phyloP scores from a whole-genome alignment of 2,113 vertebrate genomes.

The Nipponia nippon region DNA sequence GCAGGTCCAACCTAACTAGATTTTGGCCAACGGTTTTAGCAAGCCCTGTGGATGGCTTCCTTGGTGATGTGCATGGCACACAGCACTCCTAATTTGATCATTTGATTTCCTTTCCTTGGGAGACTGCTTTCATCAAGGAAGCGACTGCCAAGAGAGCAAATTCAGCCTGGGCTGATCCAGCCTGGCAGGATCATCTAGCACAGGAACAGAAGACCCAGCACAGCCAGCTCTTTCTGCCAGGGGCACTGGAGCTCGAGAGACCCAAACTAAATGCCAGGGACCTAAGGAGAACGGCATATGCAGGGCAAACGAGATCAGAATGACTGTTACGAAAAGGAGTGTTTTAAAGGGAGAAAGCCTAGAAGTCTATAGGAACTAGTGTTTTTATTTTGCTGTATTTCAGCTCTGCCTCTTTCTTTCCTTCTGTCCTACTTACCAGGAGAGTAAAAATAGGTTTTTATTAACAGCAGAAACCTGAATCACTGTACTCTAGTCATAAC shows the following conservation, averaged over 20 bases:
- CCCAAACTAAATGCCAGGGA: not conserved
- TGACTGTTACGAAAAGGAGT: not conserved
- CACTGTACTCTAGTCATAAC: slow-evolving; percentile 50
- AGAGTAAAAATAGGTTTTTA: slow-evolving; percentile 65
- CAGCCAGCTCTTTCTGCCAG: not conserved
- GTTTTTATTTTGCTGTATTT: slow-evolving; percentile 32
- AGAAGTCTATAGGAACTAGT: not conserved
- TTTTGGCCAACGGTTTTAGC: not conserved
- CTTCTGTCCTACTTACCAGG: slow-evolving; percentile 59
- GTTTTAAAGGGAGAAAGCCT: not conserved
- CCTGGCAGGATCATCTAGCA: not conserved
- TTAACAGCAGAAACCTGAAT: slow-evolving; percentile 64
- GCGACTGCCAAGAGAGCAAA: not conserved
- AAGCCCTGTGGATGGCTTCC: not conserved
- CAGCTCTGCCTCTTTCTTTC: slow-evolving; percentile 7
- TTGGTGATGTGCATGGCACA: fast-evolving
- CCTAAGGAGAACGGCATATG: not conserved
- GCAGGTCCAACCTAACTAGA: fast-evolving
- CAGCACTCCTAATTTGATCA: not conserved
- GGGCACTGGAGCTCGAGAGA: not conserved
- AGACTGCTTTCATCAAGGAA: not conserved
- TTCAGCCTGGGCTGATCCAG: not conserved
- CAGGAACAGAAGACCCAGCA: not conserved
- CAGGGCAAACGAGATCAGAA: not conserved
- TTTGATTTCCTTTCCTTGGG: not conserved